phyloP scores from a whole-genome alignment of 2,888 invertebrate species.

The Rhamnusium bicolor region DNA sequence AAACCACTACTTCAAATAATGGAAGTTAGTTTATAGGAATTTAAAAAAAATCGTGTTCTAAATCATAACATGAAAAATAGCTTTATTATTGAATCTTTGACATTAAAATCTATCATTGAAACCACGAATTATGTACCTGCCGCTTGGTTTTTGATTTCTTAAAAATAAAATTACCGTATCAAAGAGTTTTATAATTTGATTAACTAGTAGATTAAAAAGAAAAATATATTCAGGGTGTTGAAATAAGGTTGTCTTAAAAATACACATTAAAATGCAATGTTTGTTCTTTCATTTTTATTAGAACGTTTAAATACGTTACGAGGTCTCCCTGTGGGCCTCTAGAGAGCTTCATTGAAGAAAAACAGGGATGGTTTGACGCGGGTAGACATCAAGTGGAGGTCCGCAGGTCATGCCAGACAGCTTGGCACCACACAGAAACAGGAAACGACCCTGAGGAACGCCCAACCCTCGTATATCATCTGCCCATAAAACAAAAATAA shows the following conservation, averaged over 20 bases:
- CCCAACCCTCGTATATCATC: slow-evolving; percentile 66
- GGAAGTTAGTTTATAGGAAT: too few species aligned
- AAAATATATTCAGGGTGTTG: slow-evolving; percentile 27
- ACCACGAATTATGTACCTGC: too few species aligned
- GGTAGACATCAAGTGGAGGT: slow-evolving; percentile 47
- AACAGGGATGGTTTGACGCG: slow-evolving; percentile 36
- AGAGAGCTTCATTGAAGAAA: slow-evolving; percentile 18
- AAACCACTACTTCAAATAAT: too few species aligned
- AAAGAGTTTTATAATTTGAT: too few species aligned
- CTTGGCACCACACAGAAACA: slow-evolving; percentile 68
- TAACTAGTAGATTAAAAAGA: too few species aligned
- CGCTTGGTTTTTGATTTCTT: too few species aligned
- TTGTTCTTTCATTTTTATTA: slow-evolving; percentile 22
- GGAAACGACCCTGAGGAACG: slow-evolving; percentile 61
- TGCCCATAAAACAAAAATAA: slow-evolving; percentile 58
- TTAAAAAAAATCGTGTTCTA: too few species aligned
- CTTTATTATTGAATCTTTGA: too few species aligned
- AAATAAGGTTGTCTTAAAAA: slow-evolving; percentile 8
- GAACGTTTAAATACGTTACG: slow-evolving; percentile 14
- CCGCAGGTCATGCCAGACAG: slow-evolving; percentile 60
- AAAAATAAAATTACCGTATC: too few species aligned
- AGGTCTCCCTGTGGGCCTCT: slow-evolving; percentile 11
- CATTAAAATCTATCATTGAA: too few species aligned
- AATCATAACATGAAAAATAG: too few species aligned
- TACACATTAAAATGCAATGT: slow-evolving; percentile 16